These are phyloP conservation scores for Tuberolachnus salignus DNA, from an alignment of 2,888 invertebrate genomes.

Conservation along the genomic window DNA sequence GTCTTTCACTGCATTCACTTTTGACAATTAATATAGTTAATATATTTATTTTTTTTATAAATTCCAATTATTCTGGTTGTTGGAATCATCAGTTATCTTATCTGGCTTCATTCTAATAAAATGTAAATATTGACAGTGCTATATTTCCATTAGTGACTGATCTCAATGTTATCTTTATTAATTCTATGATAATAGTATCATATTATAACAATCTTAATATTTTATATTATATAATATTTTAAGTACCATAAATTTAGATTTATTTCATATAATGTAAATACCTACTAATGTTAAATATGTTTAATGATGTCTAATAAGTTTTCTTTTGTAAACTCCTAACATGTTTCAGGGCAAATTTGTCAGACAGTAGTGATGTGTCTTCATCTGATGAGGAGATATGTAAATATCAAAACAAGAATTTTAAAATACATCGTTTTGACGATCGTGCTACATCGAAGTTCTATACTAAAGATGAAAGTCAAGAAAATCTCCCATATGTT, in stretches of 20 bases:
- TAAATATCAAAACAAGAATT: background rate
- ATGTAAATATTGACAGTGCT: too few relatives aligned
- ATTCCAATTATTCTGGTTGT: too few relatives aligned
- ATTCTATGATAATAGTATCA: too few relatives aligned
- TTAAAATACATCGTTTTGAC: slow-evolving; percentile 1
- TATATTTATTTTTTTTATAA: too few relatives aligned
- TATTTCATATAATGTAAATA: background rate
- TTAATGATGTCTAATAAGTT: background rate
- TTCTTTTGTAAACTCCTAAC: background rate
- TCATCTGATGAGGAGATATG: slow-evolving; percentile 14
- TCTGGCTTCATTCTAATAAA: too few relatives aligned
- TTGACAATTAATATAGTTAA: too few relatives aligned
- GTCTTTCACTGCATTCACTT: too few relatives aligned
- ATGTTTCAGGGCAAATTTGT: slow-evolving; percentile 33
- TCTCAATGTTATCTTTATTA: too few relatives aligned
- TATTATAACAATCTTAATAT: too few relatives aligned
- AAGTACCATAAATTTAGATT: background rate
- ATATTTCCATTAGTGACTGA: too few relatives aligned
- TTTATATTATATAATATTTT: too few relatives aligned
- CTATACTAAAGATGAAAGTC: slow-evolving; percentile 46
- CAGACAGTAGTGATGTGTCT: slow-evolving; percentile 29
- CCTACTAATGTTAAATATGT: background rate
- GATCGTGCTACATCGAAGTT: slow-evolving; percentile 50
- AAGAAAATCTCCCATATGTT: slow-evolving; percentile 43
- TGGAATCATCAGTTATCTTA: too few relatives aligned